Percentiles rank a stretch among this genome's conserved stretches.
Conservation (phyloP, 2,888 invertebrate species). For the Campoplex capitator region DNA sequence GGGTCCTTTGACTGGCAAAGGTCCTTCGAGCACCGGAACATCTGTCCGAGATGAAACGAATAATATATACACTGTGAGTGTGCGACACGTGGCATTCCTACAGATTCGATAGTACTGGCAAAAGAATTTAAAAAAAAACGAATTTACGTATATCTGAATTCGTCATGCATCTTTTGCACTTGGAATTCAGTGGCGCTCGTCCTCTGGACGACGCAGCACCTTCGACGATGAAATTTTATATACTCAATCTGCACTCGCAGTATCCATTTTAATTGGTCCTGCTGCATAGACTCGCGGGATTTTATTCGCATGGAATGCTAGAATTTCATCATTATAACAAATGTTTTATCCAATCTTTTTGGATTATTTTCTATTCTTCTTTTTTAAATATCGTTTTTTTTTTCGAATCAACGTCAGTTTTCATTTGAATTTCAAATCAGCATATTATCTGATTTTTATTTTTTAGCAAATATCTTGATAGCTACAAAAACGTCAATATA, state of each 20-base stretch:
- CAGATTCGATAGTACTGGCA: not conserved
- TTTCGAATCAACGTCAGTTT: not conserved
- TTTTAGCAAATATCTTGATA: too few relatives aligned
- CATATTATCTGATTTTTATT: too few relatives aligned
- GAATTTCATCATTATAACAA: too few relatives aligned
- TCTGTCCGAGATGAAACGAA: not conserved
- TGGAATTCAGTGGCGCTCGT: not conserved
- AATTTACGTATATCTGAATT: not conserved
- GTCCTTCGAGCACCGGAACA: not conserved
- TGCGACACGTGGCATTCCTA: not conserved
- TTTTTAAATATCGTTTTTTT: not conserved
- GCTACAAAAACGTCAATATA: too few relatives aligned
- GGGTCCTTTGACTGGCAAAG: not conserved
- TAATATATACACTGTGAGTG: not conserved
- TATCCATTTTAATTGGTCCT: too few relatives aligned
- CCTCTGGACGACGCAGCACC: not conserved
- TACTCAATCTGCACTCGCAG: too few relatives aligned
- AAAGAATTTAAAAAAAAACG: not conserved
- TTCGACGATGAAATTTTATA: not conserved
- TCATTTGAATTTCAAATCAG: not conserved
- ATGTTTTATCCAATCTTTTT: too few relatives aligned
- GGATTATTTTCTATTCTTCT: too few relatives aligned
- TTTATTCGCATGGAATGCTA: too few relatives aligned
- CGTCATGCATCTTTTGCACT: not conserved
- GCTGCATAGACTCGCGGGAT: too few relatives aligned